phyloP scores from a whole-genome alignment of 2,113 vertebrate species.

The Cettia cetti region DNA sequence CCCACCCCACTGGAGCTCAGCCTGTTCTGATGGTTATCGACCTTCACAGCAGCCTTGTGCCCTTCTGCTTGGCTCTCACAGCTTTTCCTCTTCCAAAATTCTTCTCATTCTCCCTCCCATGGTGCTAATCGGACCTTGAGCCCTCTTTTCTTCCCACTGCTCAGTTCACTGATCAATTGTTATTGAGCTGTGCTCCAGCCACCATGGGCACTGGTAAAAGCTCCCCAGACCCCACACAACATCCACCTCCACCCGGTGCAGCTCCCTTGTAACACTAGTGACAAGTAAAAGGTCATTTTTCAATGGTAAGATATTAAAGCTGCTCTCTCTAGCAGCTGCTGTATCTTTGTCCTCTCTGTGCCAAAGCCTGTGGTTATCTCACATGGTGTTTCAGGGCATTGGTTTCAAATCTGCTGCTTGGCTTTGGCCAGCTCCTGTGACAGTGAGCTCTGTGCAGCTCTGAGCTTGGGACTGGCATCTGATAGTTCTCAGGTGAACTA shows the following conservation, averaged over 20 bases:
- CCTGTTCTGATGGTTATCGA: not conserved
- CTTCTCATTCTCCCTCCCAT: not conserved
- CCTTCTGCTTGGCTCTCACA: not conserved
- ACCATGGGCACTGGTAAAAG: rapidly evolving
- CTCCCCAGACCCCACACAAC: not conserved
- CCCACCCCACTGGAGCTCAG: not conserved
- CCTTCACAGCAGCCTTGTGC: rapidly evolving
- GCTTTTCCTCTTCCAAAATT: not conserved
- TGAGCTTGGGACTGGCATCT: not conserved
- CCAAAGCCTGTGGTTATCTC: not conserved
- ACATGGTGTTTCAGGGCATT: not conserved
- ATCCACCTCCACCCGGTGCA: not conserved
- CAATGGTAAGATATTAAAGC: not conserved
- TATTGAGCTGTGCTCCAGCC: not conserved
- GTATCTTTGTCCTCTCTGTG: not conserved
- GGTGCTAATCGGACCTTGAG: not conserved
- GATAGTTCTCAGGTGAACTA: not conserved
- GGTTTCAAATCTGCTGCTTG: not conserved
- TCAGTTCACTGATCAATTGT: rapidly evolving
- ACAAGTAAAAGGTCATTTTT: not conserved
- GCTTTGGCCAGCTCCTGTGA: not conserved
- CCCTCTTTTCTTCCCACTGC: not conserved
- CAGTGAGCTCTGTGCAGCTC: not conserved
- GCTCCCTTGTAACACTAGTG: not conserved
- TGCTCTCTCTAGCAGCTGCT: not conserved